phyloP scores from a whole-genome alignment of 2,888 invertebrate genomes.

The Gymnocheta viridis region DNA sequence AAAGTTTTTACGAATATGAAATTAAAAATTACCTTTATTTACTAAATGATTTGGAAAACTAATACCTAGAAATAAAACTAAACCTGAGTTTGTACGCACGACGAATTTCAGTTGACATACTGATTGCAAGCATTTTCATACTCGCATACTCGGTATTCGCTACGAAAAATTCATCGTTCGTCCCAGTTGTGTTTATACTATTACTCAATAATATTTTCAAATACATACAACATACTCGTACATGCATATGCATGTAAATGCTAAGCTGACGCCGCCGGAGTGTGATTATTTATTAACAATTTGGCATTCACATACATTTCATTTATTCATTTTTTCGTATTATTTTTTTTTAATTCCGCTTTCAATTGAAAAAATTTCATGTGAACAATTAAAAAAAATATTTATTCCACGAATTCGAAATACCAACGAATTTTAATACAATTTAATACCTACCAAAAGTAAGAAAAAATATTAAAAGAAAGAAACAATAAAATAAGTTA shows the following conservation, averaged over 20 bases:
- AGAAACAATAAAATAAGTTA: conserved; percentile 31
- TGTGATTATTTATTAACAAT: conserved; percentile 42
- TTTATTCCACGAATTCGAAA: conserved; percentile 64
- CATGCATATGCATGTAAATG: conserved; percentile 12
- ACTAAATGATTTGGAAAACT: too few relatives aligned
- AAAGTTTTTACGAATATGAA: too few relatives aligned
- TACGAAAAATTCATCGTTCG: too few relatives aligned
- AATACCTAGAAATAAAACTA: too few relatives aligned
- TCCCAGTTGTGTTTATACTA: too few relatives aligned
- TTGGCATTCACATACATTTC: conserved; percentile 76
- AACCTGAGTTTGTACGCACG: too few relatives aligned
- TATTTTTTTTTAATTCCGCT: conserved; percentile 55
- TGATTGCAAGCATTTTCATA: too few relatives aligned
- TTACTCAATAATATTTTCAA: too few relatives aligned
- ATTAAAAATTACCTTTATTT: too few relatives aligned
- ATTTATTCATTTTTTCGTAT: conserved; percentile 71
- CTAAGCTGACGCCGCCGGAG: conserved; percentile 4
- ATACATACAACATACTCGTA: too few relatives aligned
- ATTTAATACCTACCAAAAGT: conserved; percentile 62
- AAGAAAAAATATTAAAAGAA: conserved; percentile 22
- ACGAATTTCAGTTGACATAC: too few relatives aligned
- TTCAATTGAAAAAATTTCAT: conserved; percentile 78
- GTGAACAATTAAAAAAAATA: conserved; percentile 78
- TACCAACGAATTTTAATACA: conserved; percentile 63
- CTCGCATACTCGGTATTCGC: too few relatives aligned